Evolutionary conservation across 1,140 invertebrate species (phyloP).

Genomic region (Diabrotica virgifera): DNA sequence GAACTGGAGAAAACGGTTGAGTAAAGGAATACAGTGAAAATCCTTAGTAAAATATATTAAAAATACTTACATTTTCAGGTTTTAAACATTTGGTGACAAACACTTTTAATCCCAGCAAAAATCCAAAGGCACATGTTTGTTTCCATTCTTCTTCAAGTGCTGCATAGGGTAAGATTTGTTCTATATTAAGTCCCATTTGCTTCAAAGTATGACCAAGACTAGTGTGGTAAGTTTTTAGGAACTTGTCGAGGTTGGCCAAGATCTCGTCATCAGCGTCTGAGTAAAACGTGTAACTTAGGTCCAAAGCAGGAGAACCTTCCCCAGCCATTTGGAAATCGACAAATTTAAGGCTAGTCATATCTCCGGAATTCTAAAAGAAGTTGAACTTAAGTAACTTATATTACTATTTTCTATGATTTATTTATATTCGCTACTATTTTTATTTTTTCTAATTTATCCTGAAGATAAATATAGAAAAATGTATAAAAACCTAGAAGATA

Average conservation of each 20-base stretch:
- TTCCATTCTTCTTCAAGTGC: slow-evolving; percentile 46
- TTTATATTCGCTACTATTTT: no score
- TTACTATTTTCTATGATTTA: no score
- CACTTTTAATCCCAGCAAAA: background rate
- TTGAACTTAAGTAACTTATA: no score
- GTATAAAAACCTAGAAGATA: no score
- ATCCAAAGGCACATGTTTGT: slow-evolving; percentile 42
- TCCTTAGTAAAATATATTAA: no score
- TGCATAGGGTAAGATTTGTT: slow-evolving; percentile 49
- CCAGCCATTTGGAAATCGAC: slow-evolving; percentile 58
- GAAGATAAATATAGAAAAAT: no score
- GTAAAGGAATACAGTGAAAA: no score
- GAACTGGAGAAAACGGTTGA: no score
- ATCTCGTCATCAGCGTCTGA: slow-evolving; percentile 53
- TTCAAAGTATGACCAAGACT: slow-evolving; percentile 47
- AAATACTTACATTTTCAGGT: no score
- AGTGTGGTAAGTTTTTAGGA: slow-evolving; percentile 55
- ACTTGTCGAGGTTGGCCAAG: slow-evolving; percentile 47
- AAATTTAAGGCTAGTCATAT: slow-evolving; percentile 15
- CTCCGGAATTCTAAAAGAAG: slow-evolving; percentile 8
- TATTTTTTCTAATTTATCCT: no score
- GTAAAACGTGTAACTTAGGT: slow-evolving; percentile 58
- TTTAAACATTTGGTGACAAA: no score
- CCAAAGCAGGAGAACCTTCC: slow-evolving; percentile 56
- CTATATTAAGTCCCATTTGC: slow-evolving; percentile 47